phyloP scores from a whole-genome alignment of 2,888 invertebrate species.

The Drosophila melanosoma region DNA sequence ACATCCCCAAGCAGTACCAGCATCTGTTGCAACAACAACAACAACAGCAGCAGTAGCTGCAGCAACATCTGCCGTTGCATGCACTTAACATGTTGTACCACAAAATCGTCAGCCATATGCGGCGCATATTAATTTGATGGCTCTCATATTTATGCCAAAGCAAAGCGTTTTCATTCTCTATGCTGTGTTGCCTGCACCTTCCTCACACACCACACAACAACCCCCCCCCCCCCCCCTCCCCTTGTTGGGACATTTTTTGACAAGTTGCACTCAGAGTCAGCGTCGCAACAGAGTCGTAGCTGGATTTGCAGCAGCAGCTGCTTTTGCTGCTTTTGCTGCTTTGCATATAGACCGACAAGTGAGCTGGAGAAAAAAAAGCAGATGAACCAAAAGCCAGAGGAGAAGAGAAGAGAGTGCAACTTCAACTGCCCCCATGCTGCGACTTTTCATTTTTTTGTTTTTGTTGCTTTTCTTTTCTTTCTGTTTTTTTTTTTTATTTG shows the following conservation, averaged over 20 bases:
- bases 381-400: constrained; percentile 35
- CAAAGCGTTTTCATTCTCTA: constrained; percentile 63
- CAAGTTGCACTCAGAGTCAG: constrained; percentile 74
- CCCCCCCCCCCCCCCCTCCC: neutral
- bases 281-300: constrained; percentile 41
- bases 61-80: constrained; percentile 63
- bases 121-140: constrained; percentile 81
- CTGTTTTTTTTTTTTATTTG: no score
- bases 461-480: constrained; percentile 9
- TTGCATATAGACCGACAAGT: constrained; percentile 74
- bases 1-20: constrained; percentile 43
- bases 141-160: constrained; percentile 82
- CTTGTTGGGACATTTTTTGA: constrained; percentile 72
- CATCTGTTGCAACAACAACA: constrained; percentile 2
- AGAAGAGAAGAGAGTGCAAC: constrained; percentile 38
- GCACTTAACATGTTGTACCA: constrained; percentile 81
- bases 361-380: constrained; percentile 49
- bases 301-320: constrained; percentile 70
- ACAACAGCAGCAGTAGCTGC: constrained; percentile 1
- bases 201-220: no score
- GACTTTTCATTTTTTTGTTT: constrained; percentile 33
- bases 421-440: constrained; percentile 39
- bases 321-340: constrained; percentile 67
- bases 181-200: constrained; percentile 22
- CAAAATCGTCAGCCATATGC: constrained; percentile 82